Conservation (phyloP, 1,140 invertebrate species). For the Zophobas morio region DNA sequence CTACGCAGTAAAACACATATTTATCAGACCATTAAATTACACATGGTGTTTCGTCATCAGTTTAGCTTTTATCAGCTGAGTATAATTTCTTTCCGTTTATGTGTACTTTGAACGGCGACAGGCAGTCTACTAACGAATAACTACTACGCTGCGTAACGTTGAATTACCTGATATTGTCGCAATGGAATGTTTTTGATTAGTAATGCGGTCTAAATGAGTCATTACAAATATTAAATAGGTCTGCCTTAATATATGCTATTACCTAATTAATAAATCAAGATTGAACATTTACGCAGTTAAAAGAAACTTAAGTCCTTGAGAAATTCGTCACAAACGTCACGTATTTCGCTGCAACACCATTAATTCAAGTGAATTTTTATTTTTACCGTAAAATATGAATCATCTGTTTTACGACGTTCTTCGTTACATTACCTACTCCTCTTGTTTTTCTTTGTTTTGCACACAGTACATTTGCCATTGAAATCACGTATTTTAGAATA, state of each 20-base stretch:
- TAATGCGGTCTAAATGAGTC: not conserved
- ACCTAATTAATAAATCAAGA: not conserved
- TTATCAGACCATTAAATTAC: slow-evolving; percentile 40
- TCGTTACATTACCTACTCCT: not conserved
- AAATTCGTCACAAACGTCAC: slow-evolving; percentile 6
- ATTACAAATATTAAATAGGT: too few species aligned
- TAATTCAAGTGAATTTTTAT: slow-evolving; percentile 9
- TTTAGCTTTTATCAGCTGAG: slow-evolving; percentile 33
- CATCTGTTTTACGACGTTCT: slow-evolving; percentile 3
- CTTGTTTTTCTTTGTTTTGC: not conserved
- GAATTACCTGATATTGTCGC: slow-evolving; percentile 22
- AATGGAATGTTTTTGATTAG: slow-evolving; percentile 30
- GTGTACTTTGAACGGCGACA: slow-evolving; percentile 24
- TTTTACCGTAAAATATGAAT: slow-evolving; percentile 32
- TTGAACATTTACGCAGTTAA: slow-evolving; percentile 5
- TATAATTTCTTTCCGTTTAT: slow-evolving; percentile 37
- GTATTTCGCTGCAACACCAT: not conserved
- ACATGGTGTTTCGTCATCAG: slow-evolving; percentile 28
- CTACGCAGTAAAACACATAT: slow-evolving; percentile 33
- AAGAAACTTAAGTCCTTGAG: slow-evolving; percentile 33
- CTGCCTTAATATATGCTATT: too few species aligned
- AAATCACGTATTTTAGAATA: too few species aligned
- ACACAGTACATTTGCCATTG: not conserved
- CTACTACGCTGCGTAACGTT: slow-evolving; percentile 15
- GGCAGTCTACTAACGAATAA: slow-evolving; percentile 30